Percentiles rank a stretch among this genome's conserved stretches.
Evolutionary conservation across 2,797 vertebrate species (phyloP).

Genomic region (Sebastolobus alascanus): DNA sequence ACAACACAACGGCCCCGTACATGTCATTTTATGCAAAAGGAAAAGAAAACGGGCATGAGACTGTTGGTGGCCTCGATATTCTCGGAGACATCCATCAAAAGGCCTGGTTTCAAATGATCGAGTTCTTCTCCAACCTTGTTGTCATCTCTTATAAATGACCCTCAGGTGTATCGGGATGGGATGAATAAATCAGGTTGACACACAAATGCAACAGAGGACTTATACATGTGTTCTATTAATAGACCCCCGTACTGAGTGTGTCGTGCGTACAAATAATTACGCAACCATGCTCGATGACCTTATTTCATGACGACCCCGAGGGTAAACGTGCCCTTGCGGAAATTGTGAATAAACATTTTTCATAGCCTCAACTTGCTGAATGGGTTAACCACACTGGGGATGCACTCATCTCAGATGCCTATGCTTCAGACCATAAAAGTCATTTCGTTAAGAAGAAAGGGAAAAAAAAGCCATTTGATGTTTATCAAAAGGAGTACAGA

Average conservation of each 20-base stretch:
- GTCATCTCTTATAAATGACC: constrained; percentile 75
- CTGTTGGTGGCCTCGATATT: constrained; percentile 51
- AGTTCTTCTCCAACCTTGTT: constrained; percentile 45
- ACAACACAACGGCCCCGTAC: neutral
- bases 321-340: constrained; percentile 58
- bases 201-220: constrained; percentile 55
- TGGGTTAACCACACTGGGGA: constrained; percentile 39
- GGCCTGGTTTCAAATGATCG: constrained; percentile 57
- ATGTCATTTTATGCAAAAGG: constrained; percentile 25
- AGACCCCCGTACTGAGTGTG: constrained; percentile 40
- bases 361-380: constrained; percentile 18
- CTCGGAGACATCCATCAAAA: constrained; percentile 64
- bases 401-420: constrained; percentile 42
- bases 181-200: constrained; percentile 78
- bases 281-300: constrained; percentile 69
- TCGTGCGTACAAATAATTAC: constrained; percentile 66
- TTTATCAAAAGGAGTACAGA: constrained; percentile 71
- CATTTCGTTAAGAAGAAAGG: constrained; percentile 29
- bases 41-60: constrained; percentile 21
- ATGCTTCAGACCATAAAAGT: constrained; percentile 59
- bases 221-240: constrained; percentile 61
- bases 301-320: constrained; percentile 61
- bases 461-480: constrained; percentile 58
- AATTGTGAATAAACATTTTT: constrained; percentile 73
- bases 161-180: constrained; percentile 62